Evolutionary conservation across 2,113 vertebrate genomes (phyloP), one percentile per base, ranked within the genome.

Genomic region (Oryzias woworae): DNA sequence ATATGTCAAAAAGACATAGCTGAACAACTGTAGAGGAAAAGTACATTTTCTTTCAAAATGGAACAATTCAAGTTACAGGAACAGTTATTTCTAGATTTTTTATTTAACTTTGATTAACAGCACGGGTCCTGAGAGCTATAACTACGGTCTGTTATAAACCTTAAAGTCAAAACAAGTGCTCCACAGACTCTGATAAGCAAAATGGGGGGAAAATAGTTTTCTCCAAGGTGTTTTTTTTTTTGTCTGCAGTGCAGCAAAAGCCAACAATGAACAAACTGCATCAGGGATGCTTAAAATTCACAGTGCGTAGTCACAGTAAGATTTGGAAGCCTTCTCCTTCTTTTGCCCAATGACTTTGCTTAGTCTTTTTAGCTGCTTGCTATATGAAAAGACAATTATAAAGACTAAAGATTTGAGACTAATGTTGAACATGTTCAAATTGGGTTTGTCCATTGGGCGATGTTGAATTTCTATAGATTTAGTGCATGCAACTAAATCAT

Each of bases 21-120:
- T 28, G 20, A 43, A 62, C 31, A 10, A 36, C 56, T 31, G 36
- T 68, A 56, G 54, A 59, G 59, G 51, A 59, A 73, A 72, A 71
- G 44, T 28, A 60, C 3, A 61, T 75, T 77, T 73, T 75, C 77
- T 58, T 48, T 20, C 20, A 20, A 1, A 20, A 20, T 3, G 36
- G 8, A 36, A 12, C 36, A 36, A 12, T 10, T 12, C 36, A 36
- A 36, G 8, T 3, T 36, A 36, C 36, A 2, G 2, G 36, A 36
- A 36, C 36, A 36, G 12, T 36, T 10, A 8, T 36, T 36, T 36
- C 8, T 36, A 36, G 36, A 36, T 36, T 36, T 36, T 10, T 36
- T 36, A 12, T 36, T 36, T 12, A 36, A 36, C 36, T 36, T 14
- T 12, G 13, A 62, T 43, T 18, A 14, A 31, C 31, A 17, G 47